These are phyloP conservation scores for Callipepla californica DNA, from an alignment of 2,113 vertebrate species.

Conservation along the genomic window DNA sequence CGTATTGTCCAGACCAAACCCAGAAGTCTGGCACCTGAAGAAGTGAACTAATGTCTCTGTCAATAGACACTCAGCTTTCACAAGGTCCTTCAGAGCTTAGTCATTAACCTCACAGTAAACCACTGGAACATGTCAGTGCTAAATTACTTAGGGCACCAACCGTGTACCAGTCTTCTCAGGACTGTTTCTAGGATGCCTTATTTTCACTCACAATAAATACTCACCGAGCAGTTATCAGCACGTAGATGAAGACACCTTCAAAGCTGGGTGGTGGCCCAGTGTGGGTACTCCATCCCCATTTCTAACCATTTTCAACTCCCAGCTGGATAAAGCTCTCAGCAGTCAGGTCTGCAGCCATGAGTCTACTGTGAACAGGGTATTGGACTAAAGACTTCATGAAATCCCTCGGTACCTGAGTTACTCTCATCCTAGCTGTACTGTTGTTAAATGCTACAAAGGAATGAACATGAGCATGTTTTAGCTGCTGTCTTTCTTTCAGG, in stretches of 20 bases:
- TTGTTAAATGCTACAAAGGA: background rate
- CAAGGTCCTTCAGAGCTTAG: background rate
- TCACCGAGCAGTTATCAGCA: background rate
- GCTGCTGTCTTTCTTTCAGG: background rate
- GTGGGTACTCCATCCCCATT: background rate
- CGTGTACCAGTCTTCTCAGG: background rate
- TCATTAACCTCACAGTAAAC: background rate
- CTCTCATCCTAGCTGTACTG: fast-evolving
- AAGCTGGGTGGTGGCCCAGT: background rate
- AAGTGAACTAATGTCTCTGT: background rate
- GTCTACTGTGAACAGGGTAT: background rate
- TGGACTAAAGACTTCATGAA: background rate
- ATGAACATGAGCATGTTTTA: background rate
- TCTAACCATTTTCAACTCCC: background rate
- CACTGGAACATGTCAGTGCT: background rate
- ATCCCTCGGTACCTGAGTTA: background rate
- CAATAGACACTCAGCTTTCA: background rate
- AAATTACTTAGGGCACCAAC: background rate
- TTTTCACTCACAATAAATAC: background rate
- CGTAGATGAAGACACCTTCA: background rate
- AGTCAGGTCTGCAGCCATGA: background rate
- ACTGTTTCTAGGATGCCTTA: background rate
- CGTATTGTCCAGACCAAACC: background rate
- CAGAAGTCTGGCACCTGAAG: background rate
- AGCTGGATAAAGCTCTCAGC: background rate